Base-by-base conservation (phyloP, 2,113 vertebrate species). In the Mesembrinibis cayennensis region DNA sequence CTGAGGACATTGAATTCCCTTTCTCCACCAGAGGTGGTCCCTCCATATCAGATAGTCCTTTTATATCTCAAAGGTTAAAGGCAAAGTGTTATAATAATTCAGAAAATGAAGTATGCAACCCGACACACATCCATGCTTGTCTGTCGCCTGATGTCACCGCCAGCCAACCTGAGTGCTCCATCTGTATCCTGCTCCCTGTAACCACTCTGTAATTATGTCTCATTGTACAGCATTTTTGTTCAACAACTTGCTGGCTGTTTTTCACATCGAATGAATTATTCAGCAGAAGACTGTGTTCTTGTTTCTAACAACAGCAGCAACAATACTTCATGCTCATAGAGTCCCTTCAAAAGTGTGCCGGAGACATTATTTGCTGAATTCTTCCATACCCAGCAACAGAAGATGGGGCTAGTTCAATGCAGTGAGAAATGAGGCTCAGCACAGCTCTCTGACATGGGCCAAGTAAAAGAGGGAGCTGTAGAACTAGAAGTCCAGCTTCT, bases 181-280 rank as follows among this genome's bases (percentile, higher is more conserved):
- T 92, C 94, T 95, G 83, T 58, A 63, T 61, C 82, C 74, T 18
- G 73, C 59, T 95, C 38, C 83, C 81, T 4, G 3, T 30, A 76
- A n/a, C 84, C 58, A 22, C 87, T 73, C 65, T 29, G 40, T 78
- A 91, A 95, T 97, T 97, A 97, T 49, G 84, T 42, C 83, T 95
- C 76, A 94, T 95, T 97, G 84, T 95, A 29, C n/a, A 13, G 78
- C 9, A 78, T 80, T 95, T 96, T 89, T 97, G 83, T 95, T 97
- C 96, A 90, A 85, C 87, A 76, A 82, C 78, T 86, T 3, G 0
- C 74, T 82, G 88, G 67, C 81, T 83, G 56, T 82, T 96, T 93
- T 94, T 92, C 22, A 44, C 65, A 91, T 76, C 61, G 40, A 32
- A 97, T 97, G 95, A 94, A 97, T 97, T 96, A 97, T 96, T 97